A percentile compares a stretch with the other conserved stretches of the same genome.
Evolutionary conservation across 2,888 invertebrate species (phyloP).

Genomic region (Phragmatobia fuliginosa): DNA sequence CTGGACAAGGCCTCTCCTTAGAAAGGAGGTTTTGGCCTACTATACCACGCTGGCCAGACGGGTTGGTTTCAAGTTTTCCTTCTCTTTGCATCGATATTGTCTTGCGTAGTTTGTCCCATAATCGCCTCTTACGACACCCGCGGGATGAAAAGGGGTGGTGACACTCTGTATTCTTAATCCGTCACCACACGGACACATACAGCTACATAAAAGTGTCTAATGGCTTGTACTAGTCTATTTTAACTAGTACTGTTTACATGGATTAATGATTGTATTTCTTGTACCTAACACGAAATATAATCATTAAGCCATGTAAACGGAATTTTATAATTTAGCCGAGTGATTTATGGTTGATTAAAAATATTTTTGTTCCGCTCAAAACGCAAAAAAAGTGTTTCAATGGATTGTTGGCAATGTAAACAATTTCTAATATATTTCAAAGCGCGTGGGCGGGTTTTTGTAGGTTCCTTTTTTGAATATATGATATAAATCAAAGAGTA

Average conservation of each 20-base stretch:
- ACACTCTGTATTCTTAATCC: too few species aligned
- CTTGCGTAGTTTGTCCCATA: too few species aligned
- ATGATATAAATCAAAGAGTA: too few species aligned
- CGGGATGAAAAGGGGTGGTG: too few species aligned
- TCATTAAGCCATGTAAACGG: not conserved
- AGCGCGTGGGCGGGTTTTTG: not conserved
- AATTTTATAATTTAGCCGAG: constrained; percentile 3
- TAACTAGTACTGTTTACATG: not conserved
- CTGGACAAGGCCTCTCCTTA: too few species aligned
- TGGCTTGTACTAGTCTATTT: not conserved
- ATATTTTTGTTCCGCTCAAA: constrained; percentile 17
- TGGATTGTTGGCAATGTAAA: not conserved
- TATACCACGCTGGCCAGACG: too few species aligned
- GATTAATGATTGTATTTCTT: too few species aligned
- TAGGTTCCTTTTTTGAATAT: not conserved
- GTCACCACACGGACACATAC: not conserved
- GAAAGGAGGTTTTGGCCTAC: too few species aligned
- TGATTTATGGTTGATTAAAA: constrained; percentile 19
- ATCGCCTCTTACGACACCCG: too few species aligned
- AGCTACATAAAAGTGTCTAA: not conserved
- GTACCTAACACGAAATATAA: too few species aligned
- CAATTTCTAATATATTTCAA: not conserved
- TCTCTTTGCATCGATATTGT: too few species aligned
- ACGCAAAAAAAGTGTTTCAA: constrained; percentile 5
- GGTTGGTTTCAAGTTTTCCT: too few species aligned